A percentile compares a stretch with the other conserved stretches of the same genome.
Conservation (phyloP, 2,797 vertebrate genomes). For the Sandelia bainsii region DNA sequence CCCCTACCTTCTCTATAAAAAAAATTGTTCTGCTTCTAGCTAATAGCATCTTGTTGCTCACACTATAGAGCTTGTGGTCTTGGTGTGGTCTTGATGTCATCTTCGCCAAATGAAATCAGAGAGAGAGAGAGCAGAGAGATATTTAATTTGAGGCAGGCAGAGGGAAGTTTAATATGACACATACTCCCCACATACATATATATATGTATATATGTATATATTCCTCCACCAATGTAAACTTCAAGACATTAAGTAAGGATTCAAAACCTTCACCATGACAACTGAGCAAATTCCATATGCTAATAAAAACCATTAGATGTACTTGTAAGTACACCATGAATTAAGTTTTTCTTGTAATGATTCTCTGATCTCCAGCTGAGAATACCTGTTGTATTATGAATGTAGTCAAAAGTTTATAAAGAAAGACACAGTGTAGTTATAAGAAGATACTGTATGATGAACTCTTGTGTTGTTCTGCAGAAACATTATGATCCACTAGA, state of each 20-base stretch:
- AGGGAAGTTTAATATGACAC: too few relatives aligned
- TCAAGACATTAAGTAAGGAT: background rate
- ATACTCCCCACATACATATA: too few relatives aligned
- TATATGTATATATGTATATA: too few relatives aligned
- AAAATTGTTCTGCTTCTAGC: too few relatives aligned
- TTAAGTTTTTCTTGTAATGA: too few relatives aligned
- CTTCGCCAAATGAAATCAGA: too few relatives aligned
- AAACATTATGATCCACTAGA: constrained; percentile 55
- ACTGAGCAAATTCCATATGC: background rate
- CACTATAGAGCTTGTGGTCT: too few relatives aligned
- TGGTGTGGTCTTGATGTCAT: too few relatives aligned
- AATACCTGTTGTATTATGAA: background rate
- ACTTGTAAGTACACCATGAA: background rate
- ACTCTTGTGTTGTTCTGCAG: constrained; percentile 17
- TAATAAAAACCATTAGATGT: background rate
- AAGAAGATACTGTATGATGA: background rate
- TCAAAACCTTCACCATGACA: background rate
- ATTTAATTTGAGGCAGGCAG: too few relatives aligned
- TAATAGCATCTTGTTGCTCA: too few relatives aligned
- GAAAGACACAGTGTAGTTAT: background rate
- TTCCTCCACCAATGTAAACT: background rate
- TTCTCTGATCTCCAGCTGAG: background rate
- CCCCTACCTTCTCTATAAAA: too few relatives aligned
- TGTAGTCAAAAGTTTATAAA: background rate
- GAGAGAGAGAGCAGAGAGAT: too few relatives aligned